phyloP scores from a whole-genome alignment of 2,888 invertebrate genomes.

The Calephelis perditalis region DNA sequence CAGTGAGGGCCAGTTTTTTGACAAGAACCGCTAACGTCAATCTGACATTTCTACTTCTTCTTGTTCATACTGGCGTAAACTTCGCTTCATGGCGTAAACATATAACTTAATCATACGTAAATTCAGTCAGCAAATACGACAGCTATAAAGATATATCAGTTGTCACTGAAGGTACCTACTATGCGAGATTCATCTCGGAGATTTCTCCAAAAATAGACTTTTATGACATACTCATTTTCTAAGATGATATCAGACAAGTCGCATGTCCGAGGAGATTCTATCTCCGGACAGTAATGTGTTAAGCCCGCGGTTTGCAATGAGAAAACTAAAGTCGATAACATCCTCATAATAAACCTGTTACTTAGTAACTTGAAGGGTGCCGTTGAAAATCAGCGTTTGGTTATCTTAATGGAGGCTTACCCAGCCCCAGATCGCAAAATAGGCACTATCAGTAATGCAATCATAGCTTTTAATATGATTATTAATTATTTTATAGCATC shows the following conservation, averaged over 20 bases:
- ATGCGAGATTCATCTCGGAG: neutral
- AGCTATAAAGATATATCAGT: too few relatives aligned
- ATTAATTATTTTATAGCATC: conserved; percentile 8
- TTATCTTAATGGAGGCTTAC: conserved; percentile 6
- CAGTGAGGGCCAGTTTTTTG: too few relatives aligned
- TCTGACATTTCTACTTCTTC: too few relatives aligned
- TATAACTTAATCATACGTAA: too few relatives aligned
- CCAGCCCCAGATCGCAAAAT: conserved; percentile 9
- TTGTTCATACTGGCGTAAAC: too few relatives aligned
- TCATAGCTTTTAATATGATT: conserved; percentile 8
- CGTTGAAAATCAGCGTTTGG: conserved; percentile 11
- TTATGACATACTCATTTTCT: conserved; percentile 10
- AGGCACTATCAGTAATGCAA: conserved; percentile 7
- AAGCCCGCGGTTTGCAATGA: conserved; percentile 1
- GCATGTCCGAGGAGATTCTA: conserved; percentile 4
- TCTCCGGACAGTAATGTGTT: conserved; percentile 3
- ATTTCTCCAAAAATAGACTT: conserved; percentile 2
- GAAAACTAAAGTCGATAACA: conserved; percentile 2
- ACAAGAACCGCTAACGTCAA: too few relatives aligned
- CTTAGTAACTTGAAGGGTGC: conserved; percentile 4
- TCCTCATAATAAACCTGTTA: conserved; percentile 10
- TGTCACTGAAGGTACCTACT: too few relatives aligned
- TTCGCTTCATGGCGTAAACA: too few relatives aligned
- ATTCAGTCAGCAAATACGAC: too few relatives aligned
- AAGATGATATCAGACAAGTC: conserved; percentile 2